Evolutionary conservation across 2,113 vertebrate species (phyloP).

Genomic region (Scolopax mira): DNA sequence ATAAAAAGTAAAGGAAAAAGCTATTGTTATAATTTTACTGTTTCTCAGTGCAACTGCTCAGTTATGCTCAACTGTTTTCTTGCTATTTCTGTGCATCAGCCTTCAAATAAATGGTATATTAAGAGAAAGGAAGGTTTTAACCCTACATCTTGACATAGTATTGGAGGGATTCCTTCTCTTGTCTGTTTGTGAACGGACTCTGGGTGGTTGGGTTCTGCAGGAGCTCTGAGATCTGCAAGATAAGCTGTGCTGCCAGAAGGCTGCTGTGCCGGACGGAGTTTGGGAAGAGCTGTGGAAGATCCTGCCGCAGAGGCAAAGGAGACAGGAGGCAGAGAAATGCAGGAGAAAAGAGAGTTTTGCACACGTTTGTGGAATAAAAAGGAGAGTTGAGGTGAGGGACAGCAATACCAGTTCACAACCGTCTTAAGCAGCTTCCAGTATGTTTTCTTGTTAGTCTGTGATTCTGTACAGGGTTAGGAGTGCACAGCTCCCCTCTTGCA

Average conservation of each 20-base stretch:
- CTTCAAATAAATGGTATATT: not conserved
- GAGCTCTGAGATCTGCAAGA: not conserved
- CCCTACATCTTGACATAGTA: not conserved
- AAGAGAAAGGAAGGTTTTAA: not conserved
- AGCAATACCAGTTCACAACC: not conserved
- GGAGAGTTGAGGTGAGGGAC: too few relatives aligned
- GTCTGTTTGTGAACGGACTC: not conserved
- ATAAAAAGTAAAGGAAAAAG: not conserved
- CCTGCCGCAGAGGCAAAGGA: too few relatives aligned
- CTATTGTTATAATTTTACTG: not conserved
- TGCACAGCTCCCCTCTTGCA: not conserved
- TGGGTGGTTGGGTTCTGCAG: not conserved
- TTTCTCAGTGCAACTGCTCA: not conserved
- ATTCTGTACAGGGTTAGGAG: not conserved
- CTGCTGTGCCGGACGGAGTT: too few relatives aligned
- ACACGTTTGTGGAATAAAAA: too few relatives aligned
- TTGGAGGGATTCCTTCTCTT: not conserved
- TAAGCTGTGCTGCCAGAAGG: slow-evolving; percentile 16
- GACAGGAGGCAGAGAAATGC: too few relatives aligned
- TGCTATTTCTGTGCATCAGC: not conserved
- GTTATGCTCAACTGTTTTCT: not conserved
- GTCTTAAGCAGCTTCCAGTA: not conserved
- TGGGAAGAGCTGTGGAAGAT: too few relatives aligned
- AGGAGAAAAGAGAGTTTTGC: too few relatives aligned
- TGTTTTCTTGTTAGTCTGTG: not conserved